Conservation (phyloP, 2,888 invertebrate species). For the Euplagia quadripunctaria region DNA sequence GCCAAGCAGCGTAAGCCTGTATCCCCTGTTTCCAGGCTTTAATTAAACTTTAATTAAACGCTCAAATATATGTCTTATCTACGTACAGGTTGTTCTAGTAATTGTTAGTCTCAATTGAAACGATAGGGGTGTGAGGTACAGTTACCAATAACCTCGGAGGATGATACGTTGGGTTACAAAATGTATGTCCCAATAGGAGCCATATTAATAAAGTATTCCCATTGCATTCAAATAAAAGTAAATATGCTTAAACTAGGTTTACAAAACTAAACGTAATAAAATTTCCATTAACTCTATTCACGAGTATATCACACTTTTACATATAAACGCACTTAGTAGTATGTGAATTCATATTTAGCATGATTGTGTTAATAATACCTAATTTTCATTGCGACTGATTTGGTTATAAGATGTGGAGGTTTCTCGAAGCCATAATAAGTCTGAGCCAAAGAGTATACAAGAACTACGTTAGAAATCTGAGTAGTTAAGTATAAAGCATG, state of each 20-base stretch:
- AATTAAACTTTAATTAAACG: constrained; percentile 16
- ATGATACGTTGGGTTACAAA: too few relatives aligned
- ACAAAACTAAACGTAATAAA: not conserved
- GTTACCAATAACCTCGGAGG: too few relatives aligned
- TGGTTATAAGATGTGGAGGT: not conserved
- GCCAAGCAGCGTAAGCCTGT: not conserved
- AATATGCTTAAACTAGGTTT: too few relatives aligned
- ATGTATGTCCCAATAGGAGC: too few relatives aligned
- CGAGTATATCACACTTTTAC: not conserved
- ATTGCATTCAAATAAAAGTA: too few relatives aligned
- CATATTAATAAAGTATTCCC: too few relatives aligned
- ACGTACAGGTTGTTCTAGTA: not conserved
- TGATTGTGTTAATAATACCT: not conserved
- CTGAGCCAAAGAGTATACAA: not conserved
- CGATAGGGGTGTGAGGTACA: not conserved
- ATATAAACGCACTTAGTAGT: not conserved
- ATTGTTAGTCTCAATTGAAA: not conserved
- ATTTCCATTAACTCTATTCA: not conserved
- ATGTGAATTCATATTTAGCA: not conserved
- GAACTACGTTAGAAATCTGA: not conserved
- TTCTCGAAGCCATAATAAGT: not conserved
- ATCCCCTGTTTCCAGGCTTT: not conserved
- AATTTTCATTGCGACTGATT: not conserved
- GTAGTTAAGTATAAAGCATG: too few relatives aligned
- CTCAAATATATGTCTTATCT: not conserved